Evolutionary conservation across 2,888 invertebrate genomes (phyloP).

Genomic region (Apotomis capreana): DNA sequence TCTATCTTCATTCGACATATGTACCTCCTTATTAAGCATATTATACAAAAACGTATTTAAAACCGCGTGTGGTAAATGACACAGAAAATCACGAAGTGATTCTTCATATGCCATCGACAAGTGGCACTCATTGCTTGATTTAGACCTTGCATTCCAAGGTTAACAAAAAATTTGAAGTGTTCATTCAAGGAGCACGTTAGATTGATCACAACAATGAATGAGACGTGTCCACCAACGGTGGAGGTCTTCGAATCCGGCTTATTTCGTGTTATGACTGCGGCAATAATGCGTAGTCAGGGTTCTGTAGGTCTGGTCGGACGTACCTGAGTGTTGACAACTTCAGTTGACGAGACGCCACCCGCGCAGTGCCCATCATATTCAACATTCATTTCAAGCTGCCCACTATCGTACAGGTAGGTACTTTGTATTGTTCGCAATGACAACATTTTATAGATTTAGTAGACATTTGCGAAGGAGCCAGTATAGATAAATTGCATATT

Average conservation of each 20-base stretch:
- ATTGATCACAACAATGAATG: conserved; percentile 63
- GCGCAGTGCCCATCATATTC: conserved; percentile 28
- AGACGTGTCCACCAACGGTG: conserved; percentile 50
- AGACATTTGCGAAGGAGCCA: too few species aligned
- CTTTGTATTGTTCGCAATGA: neutral
- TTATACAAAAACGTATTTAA: conserved; percentile 6
- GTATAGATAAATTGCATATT: too few species aligned
- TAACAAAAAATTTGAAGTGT: conserved; percentile 70
- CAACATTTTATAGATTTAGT: neutral
- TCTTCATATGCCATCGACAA: conserved; percentile 48
- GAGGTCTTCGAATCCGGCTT: conserved; percentile 60
- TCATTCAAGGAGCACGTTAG: conserved; percentile 66
- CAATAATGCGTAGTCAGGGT: conserved; percentile 51
- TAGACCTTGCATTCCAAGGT: conserved; percentile 67
- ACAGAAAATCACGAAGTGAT: conserved; percentile 35
- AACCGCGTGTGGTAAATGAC: conserved; percentile 31
- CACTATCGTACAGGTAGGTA: conserved; percentile 12
- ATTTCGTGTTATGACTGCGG: conserved; percentile 51
- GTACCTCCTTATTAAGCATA: neutral
- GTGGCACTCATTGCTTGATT: conserved; percentile 61
- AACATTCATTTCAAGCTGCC: conserved; percentile 22
- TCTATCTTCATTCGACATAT: neutral
- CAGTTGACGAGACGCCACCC: conserved; percentile 43
- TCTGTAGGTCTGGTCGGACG: conserved; percentile 55
- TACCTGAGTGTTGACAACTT: conserved; percentile 45